Base-by-base conservation (phyloP, 2,797 vertebrate species). In the Enteromius anoplus region DNA sequence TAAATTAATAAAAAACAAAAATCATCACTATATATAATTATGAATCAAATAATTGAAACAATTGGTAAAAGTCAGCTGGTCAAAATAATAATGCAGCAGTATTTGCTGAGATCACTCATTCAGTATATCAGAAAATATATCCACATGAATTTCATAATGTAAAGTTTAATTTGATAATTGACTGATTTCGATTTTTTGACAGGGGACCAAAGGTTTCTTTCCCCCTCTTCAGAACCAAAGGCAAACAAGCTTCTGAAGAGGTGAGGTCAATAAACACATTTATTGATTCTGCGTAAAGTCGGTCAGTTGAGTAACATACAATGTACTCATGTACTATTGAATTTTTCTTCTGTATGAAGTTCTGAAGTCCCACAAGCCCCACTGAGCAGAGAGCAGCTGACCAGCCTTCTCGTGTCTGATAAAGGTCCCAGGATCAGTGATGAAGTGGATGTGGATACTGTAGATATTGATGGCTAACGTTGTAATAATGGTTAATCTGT, bases 391-490 rank as follows among this genome's bases (percentile, higher is more conserved):
- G 0, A 76, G 29, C 58, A 83, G 23, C 15, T 21, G 32, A 82
- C 21, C 80, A 53, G 55, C 62, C 29, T 49, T 69, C 51, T 77
- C 10, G 1, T 19, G 15, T 70, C 51, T 49, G 75, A 64, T 45
- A 58, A 47, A 49, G 65, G 6, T n/a, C 26, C 9, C 26, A 34
- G 29, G 83, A 37, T n/a, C 15, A 80, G 21, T 45, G 65, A 89
- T 0, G 93, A 93, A 40, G 84, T 69, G 9, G 92, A 93, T 0
- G 91, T 91, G 0, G 92, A 93, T 60, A 89, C 77, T 0, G 89
- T 95, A 86, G 94, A 95, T 2, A 83, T 94, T 7, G 90, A 88
- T 49, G 76, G 79, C 37, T 89, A 92, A 93, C 29, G 42, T 58
- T 76, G 49, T 84, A 80, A 23, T 37, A 58, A 21, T 23, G 53